Evolutionary conservation across 2,113 vertebrate genomes (phyloP).

Genomic region (Urocolius indicus): DNA sequence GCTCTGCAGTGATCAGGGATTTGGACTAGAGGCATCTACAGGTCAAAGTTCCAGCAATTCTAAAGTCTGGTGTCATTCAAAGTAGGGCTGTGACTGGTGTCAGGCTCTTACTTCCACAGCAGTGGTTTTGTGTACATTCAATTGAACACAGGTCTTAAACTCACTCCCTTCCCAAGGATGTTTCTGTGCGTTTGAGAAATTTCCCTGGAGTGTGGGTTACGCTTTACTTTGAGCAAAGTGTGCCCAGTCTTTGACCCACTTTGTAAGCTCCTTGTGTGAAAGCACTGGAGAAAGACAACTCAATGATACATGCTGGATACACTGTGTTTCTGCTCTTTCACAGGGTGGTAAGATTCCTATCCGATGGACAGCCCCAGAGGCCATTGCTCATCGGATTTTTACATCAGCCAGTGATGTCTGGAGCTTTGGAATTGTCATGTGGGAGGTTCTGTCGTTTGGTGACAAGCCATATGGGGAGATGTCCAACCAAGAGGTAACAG

Average conservation of each 20-base stretch:
- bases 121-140: not conserved
- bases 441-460: slow-evolving; percentile 84
- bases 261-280: not conserved
- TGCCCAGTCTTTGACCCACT: not conserved
- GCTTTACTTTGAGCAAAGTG: not conserved
- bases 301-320: not conserved
- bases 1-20: not conserved
- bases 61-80: not conserved
- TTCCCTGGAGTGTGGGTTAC: not conserved
- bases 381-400: slow-evolving; percentile 81
- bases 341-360: slow-evolving; percentile 84
- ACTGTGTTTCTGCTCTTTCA: not conserved
- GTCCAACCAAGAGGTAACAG: slow-evolving; percentile 83
- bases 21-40: not conserved
- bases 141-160: not conserved
- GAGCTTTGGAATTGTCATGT: slow-evolving; percentile 85
- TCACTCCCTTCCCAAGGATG: not conserved
- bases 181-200: not conserved
- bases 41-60: not conserved
- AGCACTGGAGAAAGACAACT: not conserved
- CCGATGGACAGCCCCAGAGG: slow-evolving; percentile 84
- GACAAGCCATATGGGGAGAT: slow-evolving; percentile 84
- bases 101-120: not conserved
- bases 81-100: not conserved
- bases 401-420: slow-evolving; percentile 83